Conservation (phyloP, 2,888 invertebrate species). For the Rugalucina vietnamica region DNA sequence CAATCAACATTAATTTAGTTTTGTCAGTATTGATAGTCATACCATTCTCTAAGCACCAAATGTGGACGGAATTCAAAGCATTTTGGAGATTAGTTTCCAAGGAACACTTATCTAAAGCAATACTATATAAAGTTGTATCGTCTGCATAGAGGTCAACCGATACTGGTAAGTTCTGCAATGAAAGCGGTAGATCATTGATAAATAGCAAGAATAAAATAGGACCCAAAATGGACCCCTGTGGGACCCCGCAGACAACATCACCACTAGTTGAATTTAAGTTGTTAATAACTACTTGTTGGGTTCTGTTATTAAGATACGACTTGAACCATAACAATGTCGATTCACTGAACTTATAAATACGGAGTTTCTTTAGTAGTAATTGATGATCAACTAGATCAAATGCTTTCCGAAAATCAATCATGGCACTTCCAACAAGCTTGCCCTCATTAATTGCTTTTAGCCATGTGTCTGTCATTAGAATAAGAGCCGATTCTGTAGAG, state of each 20-base stretch:
- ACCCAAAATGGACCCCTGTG: constrained; percentile 35
- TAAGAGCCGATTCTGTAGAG: constrained; percentile 22
- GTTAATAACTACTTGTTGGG: neutral
- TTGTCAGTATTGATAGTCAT: too few species aligned
- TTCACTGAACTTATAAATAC: constrained; percentile 11
- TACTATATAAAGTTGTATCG: too few species aligned
- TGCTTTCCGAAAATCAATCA: constrained; percentile 32
- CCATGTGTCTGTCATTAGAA: neutral
- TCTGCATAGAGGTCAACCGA: too few species aligned
- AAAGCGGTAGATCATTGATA: constrained; percentile 1
- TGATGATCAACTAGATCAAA: constrained; percentile 27
- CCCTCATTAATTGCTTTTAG: neutral
- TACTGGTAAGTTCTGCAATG: too few species aligned
- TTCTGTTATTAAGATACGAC: neutral
- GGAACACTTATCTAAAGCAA: too few species aligned
- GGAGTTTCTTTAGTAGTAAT: constrained; percentile 15
- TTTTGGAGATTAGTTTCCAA: too few species aligned
- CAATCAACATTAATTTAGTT: too few species aligned
- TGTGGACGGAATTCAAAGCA: too few species aligned
- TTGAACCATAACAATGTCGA: neutral
- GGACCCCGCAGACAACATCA: constrained; percentile 8
- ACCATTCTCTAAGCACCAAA: too few species aligned
- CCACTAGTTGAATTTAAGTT: neutral
- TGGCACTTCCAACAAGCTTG: neutral
- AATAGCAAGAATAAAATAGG: constrained; percentile 3